Evolutionary conservation across 2,797 vertebrate genomes (phyloP), one percentile per base, ranked within the genome.

Genomic region (Tachyglossus aculeatus): DNA sequence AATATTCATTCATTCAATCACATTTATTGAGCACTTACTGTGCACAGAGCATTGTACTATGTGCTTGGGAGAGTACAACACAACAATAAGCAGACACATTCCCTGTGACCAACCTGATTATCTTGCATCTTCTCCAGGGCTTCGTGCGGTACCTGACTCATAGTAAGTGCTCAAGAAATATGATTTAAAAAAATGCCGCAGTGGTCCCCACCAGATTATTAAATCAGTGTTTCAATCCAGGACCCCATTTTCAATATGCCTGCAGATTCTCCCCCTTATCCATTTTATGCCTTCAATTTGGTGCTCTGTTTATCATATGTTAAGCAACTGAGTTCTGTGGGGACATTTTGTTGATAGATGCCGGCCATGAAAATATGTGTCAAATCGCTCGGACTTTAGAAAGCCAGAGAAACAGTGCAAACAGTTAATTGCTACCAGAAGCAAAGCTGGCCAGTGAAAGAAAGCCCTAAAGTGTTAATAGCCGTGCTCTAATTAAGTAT

Each of bases 401-500:
- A 68, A 85, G 34, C 29, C 47, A 18, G 12, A 13, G 66, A 64
- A 60, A 59, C 53, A 43, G 34, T 27, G 33, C 34, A 71, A 82
- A 32, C 52, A 69, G 38, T 47, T 34, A 51, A 51, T 58, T 63
- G 33, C 67, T 74, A 54, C 52, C 68, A 64, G 53, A 65, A 67
- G 47, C 31, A 76, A 73, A 67, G 77, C 77, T 68, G 75, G 47
- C 58, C 53, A 52, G 11, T 31, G 55, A 83, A 78, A 78, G 47
- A 34, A 82, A 74, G 68, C 61, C 59, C 52, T 62, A 82, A 86
- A 75, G 84, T 88, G 78, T 88, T 88, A 88, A 80, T 85, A 74
- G 34, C 58, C 71, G 57, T 75, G 73, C 2, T 4, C 81, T 91
- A 88, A 92, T 91, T 90, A 91, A 90, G 48, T 74, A 56, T 61